Evolutionary conservation across 2,888 invertebrate genomes (phyloP).

Genomic region (Drosophila macrothrix): DNA sequence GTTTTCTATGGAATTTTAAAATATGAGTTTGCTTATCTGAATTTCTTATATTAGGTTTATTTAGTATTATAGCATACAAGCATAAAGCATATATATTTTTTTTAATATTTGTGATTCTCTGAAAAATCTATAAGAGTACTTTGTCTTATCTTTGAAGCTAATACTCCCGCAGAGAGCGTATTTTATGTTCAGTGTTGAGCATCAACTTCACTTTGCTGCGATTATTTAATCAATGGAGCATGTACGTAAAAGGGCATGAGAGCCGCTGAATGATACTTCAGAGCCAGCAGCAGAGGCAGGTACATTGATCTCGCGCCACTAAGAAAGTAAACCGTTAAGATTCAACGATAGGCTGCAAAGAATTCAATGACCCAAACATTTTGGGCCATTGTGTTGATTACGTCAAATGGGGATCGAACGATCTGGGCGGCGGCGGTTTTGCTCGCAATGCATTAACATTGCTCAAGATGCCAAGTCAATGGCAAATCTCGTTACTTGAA

Average conservation of each 20-base stretch:
- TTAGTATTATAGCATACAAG: neutral
- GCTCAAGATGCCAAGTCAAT: slow-evolving; percentile 54
- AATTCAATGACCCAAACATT: slow-evolving; percentile 79
- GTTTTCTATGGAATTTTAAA: neutral
- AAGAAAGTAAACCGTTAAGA: slow-evolving; percentile 67
- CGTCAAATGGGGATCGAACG: slow-evolving; percentile 64
- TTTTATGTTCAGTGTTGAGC: slow-evolving; percentile 14
- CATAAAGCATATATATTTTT: neutral
- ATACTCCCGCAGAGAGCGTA: slow-evolving; percentile 38
- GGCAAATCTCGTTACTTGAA: slow-evolving; percentile 57
- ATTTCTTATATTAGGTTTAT: neutral
- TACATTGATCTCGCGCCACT: slow-evolving; percentile 69
- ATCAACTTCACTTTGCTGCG: slow-evolving; percentile 29
- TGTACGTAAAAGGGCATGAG: slow-evolving; percentile 65
- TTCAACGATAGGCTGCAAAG: slow-evolving; percentile 62
- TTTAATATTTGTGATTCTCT: neutral
- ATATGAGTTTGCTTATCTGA: neutral
- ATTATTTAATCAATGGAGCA: slow-evolving; percentile 76
- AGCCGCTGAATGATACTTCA: slow-evolving; percentile 55
- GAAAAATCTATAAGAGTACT: neutral
- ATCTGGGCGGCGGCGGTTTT: slow-evolving; percentile 62
- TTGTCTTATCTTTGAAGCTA: neutral
- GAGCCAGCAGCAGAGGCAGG: slow-evolving; percentile 27
- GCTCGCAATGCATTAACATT: slow-evolving; percentile 75
- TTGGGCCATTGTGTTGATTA: slow-evolving; percentile 76